Base-by-base conservation (phyloP, 2,888 invertebrate species). In the Pomacea canaliculata region DNA sequence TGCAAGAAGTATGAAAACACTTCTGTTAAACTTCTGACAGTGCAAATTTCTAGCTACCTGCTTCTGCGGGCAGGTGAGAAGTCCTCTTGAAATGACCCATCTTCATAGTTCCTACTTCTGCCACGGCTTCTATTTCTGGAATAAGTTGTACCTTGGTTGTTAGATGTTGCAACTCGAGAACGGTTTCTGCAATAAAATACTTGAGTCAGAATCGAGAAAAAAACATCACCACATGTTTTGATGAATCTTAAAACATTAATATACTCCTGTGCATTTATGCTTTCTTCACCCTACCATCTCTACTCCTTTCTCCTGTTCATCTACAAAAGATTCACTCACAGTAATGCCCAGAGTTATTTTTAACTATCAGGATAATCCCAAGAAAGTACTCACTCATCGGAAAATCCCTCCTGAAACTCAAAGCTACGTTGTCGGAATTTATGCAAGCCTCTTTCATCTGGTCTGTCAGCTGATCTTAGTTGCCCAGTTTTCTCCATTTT, bases 401-500 rank as follows among this genome's bases (percentile, higher is more conserved):
- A 68, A 51, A 71, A 79, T 27, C 65, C 70, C 23, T 78, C 78
- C n/a, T 63, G 70, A 37, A 67, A 76, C 46, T 82, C 80, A 72
- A 79, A 77, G 62, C 79, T 79, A 51, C 81, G 80, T 59, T 76
- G 77, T n/a, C 81, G 62, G 78, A 80, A 78, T 65, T 77, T 80
- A 70, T 82, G 80, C 37, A 76, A 79, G 67, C 85, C 84, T n/a
- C 87, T 78, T 68, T 88, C 88, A 78, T 89, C 89, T 4, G 89
- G 88, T n/a, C 91, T 80, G 71, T 91, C 91, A 19, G 89, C 89
- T 7, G 90, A 89, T 19, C 89, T 83, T 72, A 90, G 77, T 83
- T 91, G 91, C 13, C 91, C 91, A 5, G 89, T 86, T 90, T 96
- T 95, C 89, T 97, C 96, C 87, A 97, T 93, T 90, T 96, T 95